phyloP scores from a whole-genome alignment of 2,113 vertebrate genomes.

The Penelope pileata region DNA sequence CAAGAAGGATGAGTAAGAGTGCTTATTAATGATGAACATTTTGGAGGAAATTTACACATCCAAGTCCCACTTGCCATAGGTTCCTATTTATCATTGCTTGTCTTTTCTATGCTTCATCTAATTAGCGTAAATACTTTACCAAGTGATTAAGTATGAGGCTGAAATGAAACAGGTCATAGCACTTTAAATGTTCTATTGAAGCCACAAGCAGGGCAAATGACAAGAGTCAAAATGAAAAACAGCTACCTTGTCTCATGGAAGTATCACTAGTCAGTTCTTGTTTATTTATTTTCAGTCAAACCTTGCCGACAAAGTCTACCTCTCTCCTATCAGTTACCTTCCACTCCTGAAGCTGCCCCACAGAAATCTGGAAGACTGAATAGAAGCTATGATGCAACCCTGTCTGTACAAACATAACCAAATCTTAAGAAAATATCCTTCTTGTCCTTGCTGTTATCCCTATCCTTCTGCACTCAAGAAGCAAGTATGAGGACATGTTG shows the following conservation, averaged over 20 bases:
- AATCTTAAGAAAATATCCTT: neutral
- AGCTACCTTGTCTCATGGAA: neutral
- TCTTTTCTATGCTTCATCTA: slow-evolving; percentile 15
- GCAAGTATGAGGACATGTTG: neutral
- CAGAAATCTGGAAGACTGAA: neutral
- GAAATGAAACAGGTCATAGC: neutral
- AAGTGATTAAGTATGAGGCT: neutral
- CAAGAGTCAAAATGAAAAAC: neutral
- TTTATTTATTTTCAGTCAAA: neutral
- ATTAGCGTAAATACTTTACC: neutral
- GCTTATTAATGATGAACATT: slow-evolving; percentile 11
- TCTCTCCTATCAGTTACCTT: neutral
- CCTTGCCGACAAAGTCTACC: neutral
- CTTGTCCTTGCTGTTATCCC: neutral
- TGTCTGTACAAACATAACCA: neutral
- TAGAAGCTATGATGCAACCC: neutral
- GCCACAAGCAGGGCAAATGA: neutral
- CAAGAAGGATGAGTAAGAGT: neutral
- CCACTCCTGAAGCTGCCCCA: neutral
- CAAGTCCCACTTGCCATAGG: neutral
- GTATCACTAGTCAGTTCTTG: neutral
- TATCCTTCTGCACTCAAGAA: neutral
- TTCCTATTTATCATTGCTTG: neutral
- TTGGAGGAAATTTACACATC: neutral
- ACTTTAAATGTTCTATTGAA: neutral